Conservation (phyloP, 1,140 invertebrate species). For the Notospermus geniculatus region DNA sequence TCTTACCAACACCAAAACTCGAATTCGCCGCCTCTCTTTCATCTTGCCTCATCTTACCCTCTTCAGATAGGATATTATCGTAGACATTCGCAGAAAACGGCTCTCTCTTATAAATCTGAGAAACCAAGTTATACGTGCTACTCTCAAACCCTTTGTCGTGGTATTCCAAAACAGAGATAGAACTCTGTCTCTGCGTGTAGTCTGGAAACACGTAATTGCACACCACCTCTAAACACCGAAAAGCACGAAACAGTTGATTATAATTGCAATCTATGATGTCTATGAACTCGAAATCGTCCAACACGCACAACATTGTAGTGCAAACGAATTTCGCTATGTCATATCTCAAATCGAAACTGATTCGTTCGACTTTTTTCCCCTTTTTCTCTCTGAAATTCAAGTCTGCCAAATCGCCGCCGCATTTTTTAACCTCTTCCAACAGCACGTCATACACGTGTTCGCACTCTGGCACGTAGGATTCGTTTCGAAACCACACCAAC, state of each 20-base stretch:
- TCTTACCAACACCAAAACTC: slow-evolving; percentile 3
- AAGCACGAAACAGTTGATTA: slow-evolving; percentile 8
- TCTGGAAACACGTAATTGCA: slow-evolving; percentile 8
- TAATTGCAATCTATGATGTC: slow-evolving; percentile 9
- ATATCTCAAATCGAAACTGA: slow-evolving; percentile 9
- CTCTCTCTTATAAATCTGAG: slow-evolving; percentile 1
- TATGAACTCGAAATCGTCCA: slow-evolving; percentile 8
- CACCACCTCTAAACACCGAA: slow-evolving; percentile 11
- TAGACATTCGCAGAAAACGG: slow-evolving; percentile 4
- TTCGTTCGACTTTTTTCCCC: background rate
- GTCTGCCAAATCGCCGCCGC: slow-evolving; percentile 1
- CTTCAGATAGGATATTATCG: slow-evolving; percentile 9
- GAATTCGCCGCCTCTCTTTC: background rate
- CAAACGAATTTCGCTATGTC: slow-evolving; percentile 5
- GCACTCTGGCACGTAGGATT: background rate
- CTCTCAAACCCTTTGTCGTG: slow-evolving; percentile 7
- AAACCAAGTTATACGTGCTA: background rate
- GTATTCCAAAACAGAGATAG: slow-evolving; percentile 4
- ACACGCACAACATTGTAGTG: slow-evolving; percentile 4
- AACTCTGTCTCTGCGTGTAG: slow-evolving; percentile 8
- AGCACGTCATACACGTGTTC: slow-evolving; percentile 6
- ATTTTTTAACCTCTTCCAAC: slow-evolving; percentile 5
- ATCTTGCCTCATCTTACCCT: background rate
- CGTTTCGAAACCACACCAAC: slow-evolving; percentile 10
- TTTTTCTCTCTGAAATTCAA: background rate